Evolutionary conservation across 2,797 vertebrate genomes (phyloP), one percentile per base, ranked within the genome.

Genomic region (Syncerus caffer): DNA sequence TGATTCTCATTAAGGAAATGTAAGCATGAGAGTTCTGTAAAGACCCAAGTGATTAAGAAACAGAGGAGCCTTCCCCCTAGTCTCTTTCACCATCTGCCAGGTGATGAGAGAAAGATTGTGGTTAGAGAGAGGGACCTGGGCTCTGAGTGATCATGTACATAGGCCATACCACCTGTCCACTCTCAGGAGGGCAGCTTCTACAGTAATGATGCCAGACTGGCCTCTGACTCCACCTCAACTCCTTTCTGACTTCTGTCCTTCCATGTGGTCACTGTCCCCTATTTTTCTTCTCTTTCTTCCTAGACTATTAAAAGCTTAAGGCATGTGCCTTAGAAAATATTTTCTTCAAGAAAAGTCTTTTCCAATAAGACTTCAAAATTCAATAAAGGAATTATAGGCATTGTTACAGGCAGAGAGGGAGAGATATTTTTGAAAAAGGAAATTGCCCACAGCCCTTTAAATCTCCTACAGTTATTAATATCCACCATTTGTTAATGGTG

Each of bases 311-410:
- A 86, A 95, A n/a, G 17, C 25, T 96, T 78, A 92, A 85, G 67
- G 2, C 58, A 9, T 90, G 50, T 88, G 51, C 27, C 38, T 86
- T 90, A 93, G 51, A 58, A 97, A 96, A 91, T 83, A 25, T n/a
- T 57, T 91, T 95, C 27, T 89, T 94, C 47, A 92, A 50, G 67
- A 78, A 93, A 96, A 67, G n/a, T 55, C 50, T 88, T 92, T 42
- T 74, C 50, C 47, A 76, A 57, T 38, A 95, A 86, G n/a, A 62
- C 51, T 91, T 95, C 91, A 92, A 94, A 94, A 92, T 42, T 15
- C 90, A 84, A 50, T 42, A 62, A 96, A 67, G 55, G 50, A 92
- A 53, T 62, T 62, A 85, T 2, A 86, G 19, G 38, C 47, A 58
- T 45, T 9, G 14, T 78, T 74, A 71, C 29, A 79, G 83, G 42